phyloP scores from a whole-genome alignment of 2,797 vertebrate species.

The Cynodonichthys magdalenae region DNA sequence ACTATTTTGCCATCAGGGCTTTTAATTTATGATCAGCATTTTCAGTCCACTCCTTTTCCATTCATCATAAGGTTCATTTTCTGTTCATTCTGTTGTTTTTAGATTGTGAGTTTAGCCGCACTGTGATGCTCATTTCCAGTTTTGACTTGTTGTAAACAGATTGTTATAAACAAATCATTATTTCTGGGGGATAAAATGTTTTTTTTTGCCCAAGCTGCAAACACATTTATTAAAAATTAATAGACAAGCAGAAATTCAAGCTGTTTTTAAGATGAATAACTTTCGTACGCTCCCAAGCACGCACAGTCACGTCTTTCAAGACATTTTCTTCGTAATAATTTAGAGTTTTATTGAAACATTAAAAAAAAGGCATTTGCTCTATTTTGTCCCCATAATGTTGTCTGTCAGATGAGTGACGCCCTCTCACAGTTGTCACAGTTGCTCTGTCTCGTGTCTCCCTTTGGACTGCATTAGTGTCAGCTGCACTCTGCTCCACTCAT shows the following conservation, averaged over 20 bases:
- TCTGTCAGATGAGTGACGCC: constrained; percentile 69
- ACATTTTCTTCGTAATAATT: neutral
- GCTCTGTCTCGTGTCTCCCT: constrained; percentile 77
- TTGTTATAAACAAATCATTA: neutral
- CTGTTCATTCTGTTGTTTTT: neutral
- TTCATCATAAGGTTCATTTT: neutral
- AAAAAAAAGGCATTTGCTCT: constrained; percentile 12
- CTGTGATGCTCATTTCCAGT: neutral
- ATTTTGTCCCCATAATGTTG: constrained; percentile 61
- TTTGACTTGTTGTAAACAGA: no score
- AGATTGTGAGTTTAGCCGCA: neutral
- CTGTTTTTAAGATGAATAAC: constrained; percentile 1
- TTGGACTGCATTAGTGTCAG: constrained; percentile 80
- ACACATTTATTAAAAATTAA: neutral
- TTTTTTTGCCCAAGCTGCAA: neutral
- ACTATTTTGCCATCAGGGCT: neutral
- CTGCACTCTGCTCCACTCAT: constrained; percentile 68
- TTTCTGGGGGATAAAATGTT: neutral
- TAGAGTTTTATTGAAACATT: constrained; percentile 1
- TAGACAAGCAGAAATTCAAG: neutral
- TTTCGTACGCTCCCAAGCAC: neutral
- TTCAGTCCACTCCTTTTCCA: neutral
- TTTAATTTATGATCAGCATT: neutral
- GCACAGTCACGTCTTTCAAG: neutral
- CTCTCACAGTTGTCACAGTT: constrained; percentile 79